Evolutionary conservation across 2,888 invertebrate genomes (phyloP).

Genomic region (Brachyptera risi): DNA sequence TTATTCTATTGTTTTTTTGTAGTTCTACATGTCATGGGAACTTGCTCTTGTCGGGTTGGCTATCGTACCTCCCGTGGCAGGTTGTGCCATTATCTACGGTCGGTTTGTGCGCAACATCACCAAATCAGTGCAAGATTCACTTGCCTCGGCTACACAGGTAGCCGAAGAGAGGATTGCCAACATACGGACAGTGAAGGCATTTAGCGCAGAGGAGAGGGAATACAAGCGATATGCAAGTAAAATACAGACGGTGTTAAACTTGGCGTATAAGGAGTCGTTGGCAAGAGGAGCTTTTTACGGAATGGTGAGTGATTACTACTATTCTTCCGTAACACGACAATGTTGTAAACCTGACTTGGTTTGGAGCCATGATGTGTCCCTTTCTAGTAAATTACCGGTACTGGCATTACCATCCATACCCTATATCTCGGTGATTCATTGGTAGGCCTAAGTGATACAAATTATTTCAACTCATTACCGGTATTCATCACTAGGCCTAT

Average conservation of each 20-base stretch:
- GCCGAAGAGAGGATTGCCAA: constrained; percentile 91
- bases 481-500: too few relatives aligned
- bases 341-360: too few relatives aligned
- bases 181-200: constrained; percentile 88
- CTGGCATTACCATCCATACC: too few relatives aligned
- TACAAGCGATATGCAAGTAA: constrained; percentile 60
- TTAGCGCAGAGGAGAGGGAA: constrained; percentile 82
- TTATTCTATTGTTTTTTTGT: too few relatives aligned
- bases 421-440: too few relatives aligned
- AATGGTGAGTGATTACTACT: constrained; percentile 65
- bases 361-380: too few relatives aligned
- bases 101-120: constrained; percentile 83
- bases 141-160: constrained; percentile 60
- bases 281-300: constrained; percentile 90
- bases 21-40: constrained; percentile 89
- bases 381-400: too few relatives aligned
- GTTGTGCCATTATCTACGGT: constrained; percentile 76
- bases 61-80: constrained; percentile 87
- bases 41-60: constrained; percentile 80
- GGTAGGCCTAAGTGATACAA: too few relatives aligned
- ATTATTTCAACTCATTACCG: too few relatives aligned
- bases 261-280: constrained; percentile 83
- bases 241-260: constrained; percentile 64
- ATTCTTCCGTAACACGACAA: too few relatives aligned
- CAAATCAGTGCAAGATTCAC: constrained; percentile 61